Evolutionary conservation across 2,113 vertebrate genomes (phyloP).

Genomic region (Microcebus griseorufus): DNA sequence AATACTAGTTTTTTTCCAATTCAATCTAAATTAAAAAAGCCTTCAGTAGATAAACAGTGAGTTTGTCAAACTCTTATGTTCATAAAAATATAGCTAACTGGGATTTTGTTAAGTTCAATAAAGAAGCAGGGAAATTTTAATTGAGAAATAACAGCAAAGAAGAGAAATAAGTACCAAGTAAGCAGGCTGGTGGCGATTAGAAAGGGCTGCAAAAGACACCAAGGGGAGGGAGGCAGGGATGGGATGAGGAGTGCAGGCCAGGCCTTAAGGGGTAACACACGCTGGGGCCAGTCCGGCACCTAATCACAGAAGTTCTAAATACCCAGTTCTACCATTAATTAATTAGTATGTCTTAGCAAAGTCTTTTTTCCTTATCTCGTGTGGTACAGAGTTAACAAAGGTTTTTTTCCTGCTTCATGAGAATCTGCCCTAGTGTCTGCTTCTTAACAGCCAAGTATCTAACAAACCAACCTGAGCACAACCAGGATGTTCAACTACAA

Average conservation of each 20-base stretch:
- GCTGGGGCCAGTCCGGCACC: not conserved
- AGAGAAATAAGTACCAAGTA: not conserved
- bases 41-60: not conserved
- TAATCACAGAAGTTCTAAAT: not conserved
- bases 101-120: not conserved
- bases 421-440: not conserved
- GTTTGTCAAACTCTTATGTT: not conserved
- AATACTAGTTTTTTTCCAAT: not conserved
- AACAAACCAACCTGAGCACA: not conserved
- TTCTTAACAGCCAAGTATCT: not conserved
- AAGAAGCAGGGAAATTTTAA: not conserved
- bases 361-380: not conserved
- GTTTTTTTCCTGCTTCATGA: not conserved
- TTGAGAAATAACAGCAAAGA: not conserved
- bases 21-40: not conserved
- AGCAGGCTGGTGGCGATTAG: not conserved
- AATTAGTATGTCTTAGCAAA: not conserved
- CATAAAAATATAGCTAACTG: not conserved
- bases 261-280: not conserved
- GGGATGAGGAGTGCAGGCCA: no score
- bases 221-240: not conserved
- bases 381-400: not conserved
- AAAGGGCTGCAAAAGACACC: not conserved
- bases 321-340: not conserved
- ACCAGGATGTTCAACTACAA: not conserved